Base-by-base conservation (phyloP, 1,140 invertebrate species). In the Microplitis demolitor region DNA sequence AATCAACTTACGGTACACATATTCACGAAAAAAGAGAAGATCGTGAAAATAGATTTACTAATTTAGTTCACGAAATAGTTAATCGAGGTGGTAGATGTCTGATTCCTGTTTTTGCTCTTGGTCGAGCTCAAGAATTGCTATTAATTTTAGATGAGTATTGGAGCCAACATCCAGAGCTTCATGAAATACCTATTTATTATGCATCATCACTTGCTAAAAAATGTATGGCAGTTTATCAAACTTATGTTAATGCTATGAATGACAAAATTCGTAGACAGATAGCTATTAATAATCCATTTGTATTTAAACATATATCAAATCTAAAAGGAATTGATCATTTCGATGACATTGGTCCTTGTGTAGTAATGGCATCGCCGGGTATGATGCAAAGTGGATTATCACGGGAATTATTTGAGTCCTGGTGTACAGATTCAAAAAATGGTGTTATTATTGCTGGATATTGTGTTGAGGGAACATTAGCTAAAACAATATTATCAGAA, bases 371-470 rank as follows among this genome's bases (percentile, higher is more conserved):
- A 0, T 98, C 96, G 0, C 98, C 98, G 3, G 98, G 98, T 85
- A 99, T 99, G 98, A 98, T 99, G 96, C 98, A 99, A 88, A 98
- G 95, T 80, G 98, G 98, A 0, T 87, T 99, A 1, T 99, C 97
- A 0, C 88, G 98, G 39, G 98, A 99, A 87, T 89, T 99, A 4
- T 99, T 99, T 88, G 98, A 99, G 87, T 95, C 92, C 2, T 99
- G 98, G 98, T 99, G 98, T 83, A 97, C 96, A 0, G 97, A 99
- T 87, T 89, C 96, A 3, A 97, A 98, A 82, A 99, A 99, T 88
- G 98, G 98, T 1, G 96, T 97, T 39, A 99, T 99, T 63, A 98
- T 99, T 79, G 98, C 98, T 72, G 97, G 97, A 81, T 99, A 99
- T 85, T 99, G 98, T 87, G 98, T 99, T 5, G 98, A 99, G 88